phyloP scores from a whole-genome alignment of 2,113 vertebrate species.

The Poicephalus gulielmi region DNA sequence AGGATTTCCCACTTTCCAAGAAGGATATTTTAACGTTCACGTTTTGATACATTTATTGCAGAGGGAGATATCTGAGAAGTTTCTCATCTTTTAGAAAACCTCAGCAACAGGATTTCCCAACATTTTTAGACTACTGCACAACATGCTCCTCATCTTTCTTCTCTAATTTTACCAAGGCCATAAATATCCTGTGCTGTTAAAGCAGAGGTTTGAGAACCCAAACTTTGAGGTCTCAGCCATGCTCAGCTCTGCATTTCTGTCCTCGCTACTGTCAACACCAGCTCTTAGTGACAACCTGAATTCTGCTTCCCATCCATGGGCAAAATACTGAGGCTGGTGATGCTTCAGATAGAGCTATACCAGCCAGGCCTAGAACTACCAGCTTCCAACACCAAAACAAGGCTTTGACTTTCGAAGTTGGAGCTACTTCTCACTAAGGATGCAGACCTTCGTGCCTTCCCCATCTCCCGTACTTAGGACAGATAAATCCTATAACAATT shows the following conservation, averaged over 20 bases:
- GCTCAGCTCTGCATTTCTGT: not conserved
- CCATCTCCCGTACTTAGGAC: not conserved
- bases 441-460: not conserved
- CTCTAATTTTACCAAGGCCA: not conserved
- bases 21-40: not conserved
- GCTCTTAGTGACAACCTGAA: not conserved
- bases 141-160: not conserved
- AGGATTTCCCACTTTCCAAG: not conserved
- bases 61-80: not conserved
- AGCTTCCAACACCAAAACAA: not conserved
- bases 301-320: not conserved
- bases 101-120: not conserved
- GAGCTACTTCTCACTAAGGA: not conserved
- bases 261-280: not conserved
- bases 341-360: not conserved
- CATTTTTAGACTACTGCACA: not conserved
- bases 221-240: not conserved
- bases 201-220: not conserved
- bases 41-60: not conserved
- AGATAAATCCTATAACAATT: not conserved
- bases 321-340: not conserved
- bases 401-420: not conserved
- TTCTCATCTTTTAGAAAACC: not conserved
- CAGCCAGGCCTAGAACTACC: not conserved
- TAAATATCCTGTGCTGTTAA: not conserved